Evolutionary conservation across 1,140 invertebrate species (phyloP).

Genomic region (Nilaparvata lugens): DNA sequence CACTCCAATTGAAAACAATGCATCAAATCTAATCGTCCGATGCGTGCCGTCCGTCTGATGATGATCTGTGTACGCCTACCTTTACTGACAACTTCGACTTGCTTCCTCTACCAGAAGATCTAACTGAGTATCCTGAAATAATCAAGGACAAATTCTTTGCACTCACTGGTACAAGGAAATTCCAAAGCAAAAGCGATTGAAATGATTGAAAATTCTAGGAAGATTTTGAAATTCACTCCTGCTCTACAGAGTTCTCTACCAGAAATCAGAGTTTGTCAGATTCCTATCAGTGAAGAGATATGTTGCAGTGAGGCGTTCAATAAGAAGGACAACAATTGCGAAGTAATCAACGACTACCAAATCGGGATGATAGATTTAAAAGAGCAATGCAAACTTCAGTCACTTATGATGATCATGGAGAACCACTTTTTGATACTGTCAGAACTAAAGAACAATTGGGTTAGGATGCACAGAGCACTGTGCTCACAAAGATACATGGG

Average conservation of each 20-base stretch:
- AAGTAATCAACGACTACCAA: slow-evolving; percentile 86
- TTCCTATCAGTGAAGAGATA: slow-evolving; percentile 54
- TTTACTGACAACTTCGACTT: slow-evolving; percentile 69
- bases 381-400: slow-evolving; percentile 60
- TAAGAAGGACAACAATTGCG: slow-evolving; percentile 65
- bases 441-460: slow-evolving; percentile 86
- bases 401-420: slow-evolving; percentile 73
- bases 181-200: slow-evolving; percentile 46
- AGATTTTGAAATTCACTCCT: slow-evolving; percentile 33
- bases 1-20: too few relatives aligned
- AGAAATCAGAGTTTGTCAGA: slow-evolving; percentile 39
- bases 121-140: slow-evolving; percentile 48
- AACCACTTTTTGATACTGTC: slow-evolving; percentile 78
- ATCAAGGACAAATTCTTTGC: slow-evolving; percentile 52
- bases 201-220: slow-evolving; percentile 38
- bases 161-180: slow-evolving; percentile 66
- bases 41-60: too few relatives aligned
- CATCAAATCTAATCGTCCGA: slow-evolving; percentile 77
- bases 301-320: slow-evolving; percentile 62
- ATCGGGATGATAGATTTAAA: slow-evolving; percentile 50
- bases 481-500: slow-evolving; percentile 53
- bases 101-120: slow-evolving; percentile 36
- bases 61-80: too few relatives aligned
- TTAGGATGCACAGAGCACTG: slow-evolving; percentile 74
- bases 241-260: slow-evolving; percentile 25